These are phyloP conservation scores for Lordiphosa collinella DNA, from an alignment of 1,140 invertebrate genomes.

Conservation along the genomic window DNA sequence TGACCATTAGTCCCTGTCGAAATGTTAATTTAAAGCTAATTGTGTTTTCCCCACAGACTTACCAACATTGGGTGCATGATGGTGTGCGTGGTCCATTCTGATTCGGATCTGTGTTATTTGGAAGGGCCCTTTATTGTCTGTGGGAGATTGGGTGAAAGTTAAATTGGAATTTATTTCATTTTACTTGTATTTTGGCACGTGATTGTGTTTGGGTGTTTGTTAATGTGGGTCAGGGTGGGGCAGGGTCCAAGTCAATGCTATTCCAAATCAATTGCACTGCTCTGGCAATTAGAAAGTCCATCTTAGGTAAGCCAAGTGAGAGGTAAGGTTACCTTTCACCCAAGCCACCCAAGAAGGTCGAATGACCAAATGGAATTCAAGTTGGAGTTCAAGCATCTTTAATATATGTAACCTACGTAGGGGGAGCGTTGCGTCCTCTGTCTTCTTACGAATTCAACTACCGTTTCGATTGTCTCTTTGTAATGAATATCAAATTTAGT, in stretches of 20 bases:
- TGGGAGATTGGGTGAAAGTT: constrained; percentile 29
- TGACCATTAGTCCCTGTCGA: no score
- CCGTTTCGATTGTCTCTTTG: neutral
- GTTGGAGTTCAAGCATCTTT: no score
- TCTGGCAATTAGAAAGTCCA: constrained; percentile 41
- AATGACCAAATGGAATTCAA: neutral
- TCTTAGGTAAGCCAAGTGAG: neutral
- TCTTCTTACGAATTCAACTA: neutral
- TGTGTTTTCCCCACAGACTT: constrained; percentile 11
- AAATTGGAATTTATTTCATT: constrained; percentile 24
- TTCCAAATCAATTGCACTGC: constrained; percentile 7
- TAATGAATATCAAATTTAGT: neutral
- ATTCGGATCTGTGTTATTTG: neutral
- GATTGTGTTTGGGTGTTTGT: neutral
- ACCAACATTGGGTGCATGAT: constrained; percentile 54
- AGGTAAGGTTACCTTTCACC: constrained; percentile 7
- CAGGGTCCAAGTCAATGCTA: neutral
- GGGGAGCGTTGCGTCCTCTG: neutral
- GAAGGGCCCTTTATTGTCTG: constrained; percentile 20
- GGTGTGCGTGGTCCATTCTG: constrained; percentile 64
- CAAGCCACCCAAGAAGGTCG: constrained; percentile 1
- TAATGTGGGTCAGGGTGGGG: constrained; percentile 6
- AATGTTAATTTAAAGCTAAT: no score
- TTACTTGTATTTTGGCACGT: constrained; percentile 5
- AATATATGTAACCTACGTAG: constrained; percentile 13